phyloP scores from a whole-genome alignment of 2,797 vertebrate species.

The Tapera naevia region DNA sequence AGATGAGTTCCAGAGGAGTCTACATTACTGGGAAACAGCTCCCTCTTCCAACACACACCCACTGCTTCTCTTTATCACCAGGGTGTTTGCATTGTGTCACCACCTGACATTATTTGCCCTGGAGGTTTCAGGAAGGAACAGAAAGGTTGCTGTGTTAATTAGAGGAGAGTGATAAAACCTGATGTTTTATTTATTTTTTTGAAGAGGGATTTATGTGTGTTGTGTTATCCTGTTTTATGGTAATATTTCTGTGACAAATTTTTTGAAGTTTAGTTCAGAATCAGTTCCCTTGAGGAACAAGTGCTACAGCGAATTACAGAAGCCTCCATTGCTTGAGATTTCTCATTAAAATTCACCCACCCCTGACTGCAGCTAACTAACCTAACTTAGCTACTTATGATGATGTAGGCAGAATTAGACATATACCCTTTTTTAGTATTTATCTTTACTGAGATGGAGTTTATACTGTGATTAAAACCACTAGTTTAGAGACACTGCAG shows the following conservation, averaged over 20 bases:
- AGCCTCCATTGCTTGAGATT: not conserved
- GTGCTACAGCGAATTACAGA: conserved; percentile 12
- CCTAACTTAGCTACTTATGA: not conserved
- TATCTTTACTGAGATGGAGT: not conserved
- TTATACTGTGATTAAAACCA: not conserved
- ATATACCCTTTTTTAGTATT: not conserved
- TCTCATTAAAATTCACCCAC: conserved; percentile 36
- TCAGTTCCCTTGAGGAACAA: not conserved
- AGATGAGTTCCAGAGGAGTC: not conserved
- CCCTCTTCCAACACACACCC: not conserved
- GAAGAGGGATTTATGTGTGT: conserved; percentile 43
- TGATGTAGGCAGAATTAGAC: not conserved
- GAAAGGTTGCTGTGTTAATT: conserved; percentile 54
- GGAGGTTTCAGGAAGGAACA: conserved; percentile 22
- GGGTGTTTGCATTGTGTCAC: conserved; percentile 23
- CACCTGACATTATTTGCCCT: conserved; percentile 41
- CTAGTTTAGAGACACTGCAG: not conserved
- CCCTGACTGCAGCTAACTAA: not conserved
- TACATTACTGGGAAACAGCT: conserved; percentile 12
- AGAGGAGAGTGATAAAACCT: conserved; percentile 39
- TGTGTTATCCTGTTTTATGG: conserved; percentile 44
- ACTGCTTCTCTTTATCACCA: not conserved
- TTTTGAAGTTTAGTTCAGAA: conserved; percentile 41
- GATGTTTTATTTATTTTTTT: conserved; percentile 69
- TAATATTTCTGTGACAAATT: conserved; percentile 49